phyloP scores from a whole-genome alignment of 2,113 vertebrate genomes.

The Prunella fulvescens region DNA sequence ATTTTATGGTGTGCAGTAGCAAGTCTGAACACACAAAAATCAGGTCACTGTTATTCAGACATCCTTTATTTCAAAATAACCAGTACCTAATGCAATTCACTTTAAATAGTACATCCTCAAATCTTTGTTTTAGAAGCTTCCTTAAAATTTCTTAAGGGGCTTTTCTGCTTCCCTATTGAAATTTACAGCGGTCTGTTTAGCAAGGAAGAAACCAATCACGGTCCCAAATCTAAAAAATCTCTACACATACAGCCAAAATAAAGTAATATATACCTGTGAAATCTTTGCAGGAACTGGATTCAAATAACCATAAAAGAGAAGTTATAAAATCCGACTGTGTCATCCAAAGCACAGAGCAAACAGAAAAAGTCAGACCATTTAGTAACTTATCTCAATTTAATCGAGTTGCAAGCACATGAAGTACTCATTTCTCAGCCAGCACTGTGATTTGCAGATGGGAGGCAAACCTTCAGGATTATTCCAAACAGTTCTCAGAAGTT shows the following conservation, averaged over 20 bases:
- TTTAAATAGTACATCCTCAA: conserved; percentile 31
- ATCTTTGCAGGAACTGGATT: neutral
- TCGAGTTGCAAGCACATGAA: neutral
- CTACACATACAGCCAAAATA: neutral
- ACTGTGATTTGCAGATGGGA: neutral
- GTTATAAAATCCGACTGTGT: neutral
- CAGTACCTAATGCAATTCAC: neutral
- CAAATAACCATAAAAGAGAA: neutral
- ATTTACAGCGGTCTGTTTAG: neutral
- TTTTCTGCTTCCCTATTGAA: conserved; percentile 44
- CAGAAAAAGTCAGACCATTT: neutral
- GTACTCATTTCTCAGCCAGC: neutral
- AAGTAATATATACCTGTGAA: neutral
- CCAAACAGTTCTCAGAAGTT: neutral
- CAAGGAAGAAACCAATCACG: neutral
- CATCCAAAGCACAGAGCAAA: neutral
- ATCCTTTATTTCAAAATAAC: conserved; percentile 20
- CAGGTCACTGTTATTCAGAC: neutral
- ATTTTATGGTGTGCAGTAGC: neutral
- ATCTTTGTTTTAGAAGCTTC: conserved; percentile 22
- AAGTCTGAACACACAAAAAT: neutral
- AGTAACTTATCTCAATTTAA: neutral
- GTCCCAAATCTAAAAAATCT: neutral
- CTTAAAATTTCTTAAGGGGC: conserved; percentile 24
- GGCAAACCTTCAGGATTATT: neutral